Conservation (phyloP, 2,113 vertebrate species). For the Hassar affinis region DNA sequence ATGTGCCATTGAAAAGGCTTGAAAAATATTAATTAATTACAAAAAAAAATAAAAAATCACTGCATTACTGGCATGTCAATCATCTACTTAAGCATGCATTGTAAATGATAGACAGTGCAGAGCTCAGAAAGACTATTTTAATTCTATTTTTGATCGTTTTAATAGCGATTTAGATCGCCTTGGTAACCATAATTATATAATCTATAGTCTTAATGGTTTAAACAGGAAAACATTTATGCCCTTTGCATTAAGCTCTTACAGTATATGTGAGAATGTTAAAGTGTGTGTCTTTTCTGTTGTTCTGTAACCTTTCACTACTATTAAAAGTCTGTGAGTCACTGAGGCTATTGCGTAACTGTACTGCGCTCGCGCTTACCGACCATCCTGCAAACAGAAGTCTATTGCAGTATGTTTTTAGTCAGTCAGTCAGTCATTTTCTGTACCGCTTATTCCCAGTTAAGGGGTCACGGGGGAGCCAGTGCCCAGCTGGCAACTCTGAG, state of each 20-base stretch:
- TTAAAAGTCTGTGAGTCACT: neutral
- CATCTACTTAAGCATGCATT: neutral
- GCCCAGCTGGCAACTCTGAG: no score
- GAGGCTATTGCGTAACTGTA: neutral
- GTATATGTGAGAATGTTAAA: neutral
- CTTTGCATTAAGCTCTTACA: neutral
- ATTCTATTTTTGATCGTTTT: neutral
- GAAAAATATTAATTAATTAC: neutral
- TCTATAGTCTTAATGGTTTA: neutral
- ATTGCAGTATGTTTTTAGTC: no score
- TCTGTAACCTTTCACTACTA: neutral
- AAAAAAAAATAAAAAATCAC: neutral
- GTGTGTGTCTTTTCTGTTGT: neutral
- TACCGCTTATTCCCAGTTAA: no score
- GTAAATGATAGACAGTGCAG: neutral
- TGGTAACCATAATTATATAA: neutral
- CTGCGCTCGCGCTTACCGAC: neutral
- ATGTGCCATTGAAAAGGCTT: neutral
- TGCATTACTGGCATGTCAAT: neutral
- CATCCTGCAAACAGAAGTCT: constrained; percentile 2
- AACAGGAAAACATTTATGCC: neutral
- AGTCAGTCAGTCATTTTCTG: no score
- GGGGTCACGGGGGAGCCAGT: no score
- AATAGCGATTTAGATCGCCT: neutral
- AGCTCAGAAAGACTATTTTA: neutral